Evolutionary conservation across 2,113 vertebrate genomes (phyloP).

Genomic region (Passer montanus): DNA sequence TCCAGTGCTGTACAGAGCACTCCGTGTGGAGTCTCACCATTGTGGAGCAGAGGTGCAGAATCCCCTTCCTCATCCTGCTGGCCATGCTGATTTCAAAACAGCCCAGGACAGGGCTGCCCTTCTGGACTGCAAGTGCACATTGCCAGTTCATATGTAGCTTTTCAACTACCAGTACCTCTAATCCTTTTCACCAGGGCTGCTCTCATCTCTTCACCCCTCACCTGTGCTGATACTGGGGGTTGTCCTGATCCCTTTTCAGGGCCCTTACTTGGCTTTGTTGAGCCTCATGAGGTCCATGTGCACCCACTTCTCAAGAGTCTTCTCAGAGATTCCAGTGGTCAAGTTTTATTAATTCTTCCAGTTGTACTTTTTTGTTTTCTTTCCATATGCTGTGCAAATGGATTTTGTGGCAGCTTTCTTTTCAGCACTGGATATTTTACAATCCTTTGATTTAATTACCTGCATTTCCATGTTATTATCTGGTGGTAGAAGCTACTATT

Average conservation of each 20-base stretch:
- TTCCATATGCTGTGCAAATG: background rate
- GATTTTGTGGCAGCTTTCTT: background rate
- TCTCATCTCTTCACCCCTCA: background rate
- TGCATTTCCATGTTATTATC: background rate
- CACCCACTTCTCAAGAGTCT: background rate
- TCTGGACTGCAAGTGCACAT: background rate
- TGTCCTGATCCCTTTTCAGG: background rate
- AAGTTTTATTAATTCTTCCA: slow-evolving; percentile 23
- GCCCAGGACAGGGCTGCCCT: background rate
- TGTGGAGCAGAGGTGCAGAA: background rate
- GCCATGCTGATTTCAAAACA: accelerated
- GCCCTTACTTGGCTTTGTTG: background rate
- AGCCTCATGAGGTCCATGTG: background rate
- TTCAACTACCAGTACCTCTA: background rate
- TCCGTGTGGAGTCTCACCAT: background rate
- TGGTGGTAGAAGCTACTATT: background rate
- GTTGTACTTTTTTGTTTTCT: background rate
- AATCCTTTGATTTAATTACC: background rate
- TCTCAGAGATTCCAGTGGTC: background rate
- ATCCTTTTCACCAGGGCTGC: background rate
- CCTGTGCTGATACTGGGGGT: accelerated
- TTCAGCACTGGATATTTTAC: background rate
- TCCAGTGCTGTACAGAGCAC: background rate
- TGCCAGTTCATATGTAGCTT: background rate
- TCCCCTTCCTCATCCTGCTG: background rate